These are phyloP conservation scores for Pteropus alecto DNA, from an alignment of 2,113 vertebrate species.

Conservation along the genomic window DNA sequence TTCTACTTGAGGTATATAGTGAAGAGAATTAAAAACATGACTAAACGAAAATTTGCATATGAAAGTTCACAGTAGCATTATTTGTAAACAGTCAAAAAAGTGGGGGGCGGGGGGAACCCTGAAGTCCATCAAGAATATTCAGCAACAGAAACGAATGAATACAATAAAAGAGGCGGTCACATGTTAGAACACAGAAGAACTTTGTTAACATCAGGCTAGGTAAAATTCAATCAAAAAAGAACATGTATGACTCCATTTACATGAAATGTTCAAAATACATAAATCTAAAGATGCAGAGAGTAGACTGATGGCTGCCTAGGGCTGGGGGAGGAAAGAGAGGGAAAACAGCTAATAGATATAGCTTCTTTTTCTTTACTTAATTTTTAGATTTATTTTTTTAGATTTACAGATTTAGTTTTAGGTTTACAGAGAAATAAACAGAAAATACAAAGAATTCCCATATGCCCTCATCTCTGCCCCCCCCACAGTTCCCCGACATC, in stretches of 20 bases:
- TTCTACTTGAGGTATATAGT: background rate
- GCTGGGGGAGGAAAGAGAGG: background rate
- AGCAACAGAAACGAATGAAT: background rate
- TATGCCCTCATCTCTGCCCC: background rate
- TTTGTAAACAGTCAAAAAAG: background rate
- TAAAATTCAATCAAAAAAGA: background rate
- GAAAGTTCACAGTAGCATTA: background rate
- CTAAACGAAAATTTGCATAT: background rate
- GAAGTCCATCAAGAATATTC: background rate
- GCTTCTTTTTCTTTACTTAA: background rate
- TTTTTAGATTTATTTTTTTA: background rate
- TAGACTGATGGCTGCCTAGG: background rate
- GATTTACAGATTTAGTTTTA: background rate
- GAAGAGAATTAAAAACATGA: background rate
- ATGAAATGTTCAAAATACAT: background rate
- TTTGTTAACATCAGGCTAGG: background rate
- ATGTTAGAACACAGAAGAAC: background rate
- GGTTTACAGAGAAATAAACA: background rate
- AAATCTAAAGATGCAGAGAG: background rate
- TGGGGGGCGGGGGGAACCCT: too few relatives aligned
- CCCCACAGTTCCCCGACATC: background rate
- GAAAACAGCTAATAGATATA: background rate
- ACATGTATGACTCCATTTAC: background rate
- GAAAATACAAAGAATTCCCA: background rate
- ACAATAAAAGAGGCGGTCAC: background rate